Evolutionary conservation across 92 coral and sea anemone species (phyloP).

Genomic region (Siderastrea radians): DNA sequence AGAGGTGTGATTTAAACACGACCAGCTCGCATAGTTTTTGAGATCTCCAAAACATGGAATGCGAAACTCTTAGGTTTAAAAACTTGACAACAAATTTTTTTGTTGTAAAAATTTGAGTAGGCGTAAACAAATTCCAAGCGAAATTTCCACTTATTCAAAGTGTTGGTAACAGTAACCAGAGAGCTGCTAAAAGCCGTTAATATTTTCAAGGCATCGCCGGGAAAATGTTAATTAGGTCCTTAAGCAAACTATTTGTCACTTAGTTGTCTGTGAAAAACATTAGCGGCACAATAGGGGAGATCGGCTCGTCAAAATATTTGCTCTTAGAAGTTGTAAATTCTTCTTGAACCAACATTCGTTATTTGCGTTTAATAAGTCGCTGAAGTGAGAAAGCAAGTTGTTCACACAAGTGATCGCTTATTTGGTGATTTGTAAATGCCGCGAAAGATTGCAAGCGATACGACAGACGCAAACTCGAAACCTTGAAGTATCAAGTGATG

Average conservation of each 20-base stretch:
- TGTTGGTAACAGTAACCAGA: conserved; percentile 37
- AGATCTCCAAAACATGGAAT: background rate
- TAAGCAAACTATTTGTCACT: conserved; percentile 60
- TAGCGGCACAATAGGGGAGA: conserved; percentile 43
- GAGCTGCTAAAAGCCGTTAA: conserved; percentile 27
- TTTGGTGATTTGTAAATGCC: conserved; percentile 39
- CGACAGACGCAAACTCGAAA: conserved; percentile 31
- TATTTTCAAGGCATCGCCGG: conserved; percentile 44
- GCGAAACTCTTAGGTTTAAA: background rate
- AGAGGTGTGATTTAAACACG: background rate
- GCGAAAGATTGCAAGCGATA: conserved; percentile 26
- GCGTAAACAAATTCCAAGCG: background rate
- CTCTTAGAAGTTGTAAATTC: conserved; percentile 31
- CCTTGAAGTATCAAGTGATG: conserved; percentile 52
- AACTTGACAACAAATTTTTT: background rate
- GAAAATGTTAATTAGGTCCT: conserved; percentile 71
- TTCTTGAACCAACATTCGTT: conserved; percentile 23
- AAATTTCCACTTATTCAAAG: background rate
- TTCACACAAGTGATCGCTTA: background rate
- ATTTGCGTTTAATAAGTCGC: conserved; percentile 47
- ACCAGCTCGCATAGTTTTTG: background rate
- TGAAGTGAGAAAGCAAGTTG: conserved; percentile 16
- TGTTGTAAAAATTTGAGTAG: background rate
- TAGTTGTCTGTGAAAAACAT: conserved; percentile 52
- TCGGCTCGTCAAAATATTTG: conserved; percentile 48